Evolutionary conservation across 2,797 vertebrate species (phyloP), one percentile per base, ranked within the genome.

Genomic region (Phalloptychus januarius): DNA sequence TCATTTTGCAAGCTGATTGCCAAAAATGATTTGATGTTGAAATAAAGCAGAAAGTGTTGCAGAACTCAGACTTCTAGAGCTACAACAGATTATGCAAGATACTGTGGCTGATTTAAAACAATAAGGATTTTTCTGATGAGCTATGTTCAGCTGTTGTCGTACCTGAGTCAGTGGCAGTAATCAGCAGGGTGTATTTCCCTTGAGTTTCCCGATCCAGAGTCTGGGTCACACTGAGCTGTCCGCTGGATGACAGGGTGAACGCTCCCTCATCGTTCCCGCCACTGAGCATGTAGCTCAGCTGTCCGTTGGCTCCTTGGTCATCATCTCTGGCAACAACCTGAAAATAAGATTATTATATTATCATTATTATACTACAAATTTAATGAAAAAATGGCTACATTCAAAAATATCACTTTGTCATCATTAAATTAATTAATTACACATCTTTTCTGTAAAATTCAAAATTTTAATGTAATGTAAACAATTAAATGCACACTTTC

Each of bases 121-220:
- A 10, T 31, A 50, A 50, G 23, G 3, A 52, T n/a, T 10, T 25
- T 5, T 33, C 36, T 33, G 70, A 72, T 33, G 28, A 33, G 71
- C 20, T 38, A 7, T 36, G 18, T 10, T 65, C 15, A 63, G 33
- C 18, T 25, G 63, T 4, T 16, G 12, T 61, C 85, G 80, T 91
- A 98, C 98, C 98, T 94, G 97, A 95, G 92, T 99, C 98, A 0
- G 95, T 94, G 65, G 98, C 97, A 1, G 97, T 98, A 93, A 99
- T 83, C 72, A 96, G 86, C 72, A 99, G 95, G 33, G 93, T 44
- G 79, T 97, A 98, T 73, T 94, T 93, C 61, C 96, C 96, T 87
- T 90, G 96, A 0, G 84, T 85, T 81, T 99, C 98, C 0, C 98
- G 95, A 92, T 99, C 98, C 77, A 99, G 95, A 54, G 95, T 98